Percentiles rank a stretch among this genome's conserved stretches.
These are phyloP conservation scores for Trichomycterus rosablanca DNA, from an alignment of 2,113 vertebrate species.

Conservation along the genomic window DNA sequence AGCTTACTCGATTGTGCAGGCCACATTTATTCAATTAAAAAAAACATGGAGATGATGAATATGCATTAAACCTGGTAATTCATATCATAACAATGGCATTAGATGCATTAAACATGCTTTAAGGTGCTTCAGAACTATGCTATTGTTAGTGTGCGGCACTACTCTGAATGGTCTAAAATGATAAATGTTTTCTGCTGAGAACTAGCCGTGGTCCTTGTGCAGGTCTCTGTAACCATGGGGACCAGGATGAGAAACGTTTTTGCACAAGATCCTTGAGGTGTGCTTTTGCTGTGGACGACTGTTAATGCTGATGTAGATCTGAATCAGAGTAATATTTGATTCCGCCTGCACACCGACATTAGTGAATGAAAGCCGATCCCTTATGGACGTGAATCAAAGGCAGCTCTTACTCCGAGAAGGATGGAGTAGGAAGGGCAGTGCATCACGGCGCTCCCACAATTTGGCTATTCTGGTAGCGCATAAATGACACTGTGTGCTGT, in stretches of 20 bases:
- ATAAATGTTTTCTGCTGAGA: not conserved
- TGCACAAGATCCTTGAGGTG: conserved; percentile 1
- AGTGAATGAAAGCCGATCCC: conserved; percentile 1
- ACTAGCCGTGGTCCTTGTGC: not conserved
- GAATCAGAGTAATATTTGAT: conserved; percentile 7
- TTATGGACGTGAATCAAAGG: not conserved
- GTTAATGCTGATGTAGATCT: not conserved
- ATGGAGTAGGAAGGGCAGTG: no score
- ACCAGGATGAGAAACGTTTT: conserved; percentile 10
- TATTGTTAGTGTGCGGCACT: no score
- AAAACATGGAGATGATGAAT: no score
- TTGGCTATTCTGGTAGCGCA: not conserved
- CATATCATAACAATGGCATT: no score
- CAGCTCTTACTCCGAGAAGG: no score
- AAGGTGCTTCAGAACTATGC: no score
- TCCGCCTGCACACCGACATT: not conserved
- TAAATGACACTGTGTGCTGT: not conserved
- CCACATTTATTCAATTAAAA: no score
- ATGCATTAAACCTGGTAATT: no score
- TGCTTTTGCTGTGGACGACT: not conserved
- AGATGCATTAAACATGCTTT: no score
- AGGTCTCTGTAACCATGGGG: conserved; percentile 32
- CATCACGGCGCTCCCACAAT: no score
- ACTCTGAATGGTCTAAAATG: no score
- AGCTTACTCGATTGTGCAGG: no score